Percentiles rank a stretch among this genome's conserved stretches.
Evolutionary conservation across 2,113 vertebrate species (phyloP).

Genomic region (Stictonetta naevosa): DNA sequence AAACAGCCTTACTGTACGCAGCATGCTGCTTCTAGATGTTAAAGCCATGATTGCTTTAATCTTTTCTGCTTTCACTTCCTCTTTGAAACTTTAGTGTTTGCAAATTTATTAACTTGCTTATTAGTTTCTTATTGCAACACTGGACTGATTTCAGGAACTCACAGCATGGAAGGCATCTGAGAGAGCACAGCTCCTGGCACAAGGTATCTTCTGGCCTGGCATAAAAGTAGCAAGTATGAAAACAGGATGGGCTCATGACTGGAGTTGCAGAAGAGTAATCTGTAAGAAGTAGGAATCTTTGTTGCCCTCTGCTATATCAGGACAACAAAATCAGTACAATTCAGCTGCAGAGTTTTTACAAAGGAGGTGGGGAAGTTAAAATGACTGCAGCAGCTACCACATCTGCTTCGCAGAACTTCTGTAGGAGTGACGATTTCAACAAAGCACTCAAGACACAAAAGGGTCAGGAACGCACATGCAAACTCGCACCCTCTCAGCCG

Average conservation of each 20-base stretch:
- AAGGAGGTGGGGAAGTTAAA: not conserved
- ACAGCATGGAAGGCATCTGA: not conserved
- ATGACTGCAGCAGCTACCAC: too few relatives aligned
- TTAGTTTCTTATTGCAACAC: not conserved
- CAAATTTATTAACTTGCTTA: not conserved
- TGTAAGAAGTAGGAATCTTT: not conserved
- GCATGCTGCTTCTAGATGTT: fast-evolving
- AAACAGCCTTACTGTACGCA: fast-evolving
- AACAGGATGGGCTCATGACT: not conserved
- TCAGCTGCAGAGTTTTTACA: not conserved
- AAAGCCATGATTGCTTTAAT: not conserved
- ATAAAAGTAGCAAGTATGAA: not conserved
- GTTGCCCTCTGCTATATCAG: not conserved
- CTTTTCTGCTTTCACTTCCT: not conserved
- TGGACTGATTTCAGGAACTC: not conserved
- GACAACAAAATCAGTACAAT: not conserved
- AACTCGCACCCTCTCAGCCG: not conserved
- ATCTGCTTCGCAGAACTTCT: not conserved
- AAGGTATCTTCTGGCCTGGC: not conserved
- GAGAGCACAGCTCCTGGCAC: not conserved
- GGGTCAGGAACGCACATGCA: not conserved
- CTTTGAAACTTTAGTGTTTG: not conserved
- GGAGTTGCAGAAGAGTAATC: not conserved
- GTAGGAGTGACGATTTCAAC: not conserved
- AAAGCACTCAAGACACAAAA: not conserved